Evolutionary conservation across 1,140 invertebrate genomes (phyloP).

Genomic region (Idris sp.): DNA sequence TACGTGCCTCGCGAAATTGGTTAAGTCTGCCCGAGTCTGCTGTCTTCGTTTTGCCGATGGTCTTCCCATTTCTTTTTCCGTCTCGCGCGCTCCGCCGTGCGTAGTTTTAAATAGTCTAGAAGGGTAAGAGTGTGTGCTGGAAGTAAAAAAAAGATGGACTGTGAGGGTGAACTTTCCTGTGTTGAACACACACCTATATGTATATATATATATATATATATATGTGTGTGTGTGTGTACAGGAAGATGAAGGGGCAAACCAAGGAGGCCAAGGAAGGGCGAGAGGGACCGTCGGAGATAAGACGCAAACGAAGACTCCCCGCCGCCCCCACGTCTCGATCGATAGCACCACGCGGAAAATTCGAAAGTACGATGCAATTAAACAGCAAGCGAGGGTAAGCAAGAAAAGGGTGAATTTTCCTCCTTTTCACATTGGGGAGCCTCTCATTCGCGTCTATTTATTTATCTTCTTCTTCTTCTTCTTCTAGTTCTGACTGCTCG

Average conservation of each 20-base stretch:
- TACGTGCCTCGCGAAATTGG: slow-evolving; percentile 68
- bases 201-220: slow-evolving; percentile 6
- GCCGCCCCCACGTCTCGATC: slow-evolving; percentile 75
- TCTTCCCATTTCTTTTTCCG: slow-evolving; percentile 44
- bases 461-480: slow-evolving; percentile 53
- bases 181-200: too few relatives aligned
- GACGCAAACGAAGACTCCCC: slow-evolving; percentile 77
- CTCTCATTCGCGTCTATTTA: slow-evolving; percentile 60
- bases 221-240: slow-evolving; percentile 22
- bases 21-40: slow-evolving; percentile 70
- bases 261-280: slow-evolving; percentile 53
- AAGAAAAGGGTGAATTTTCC: slow-evolving; percentile 79
- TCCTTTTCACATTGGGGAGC: slow-evolving; percentile 42
- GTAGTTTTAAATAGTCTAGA: slow-evolving; percentile 78
- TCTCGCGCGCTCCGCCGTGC: too few relatives aligned
- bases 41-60: slow-evolving; percentile 23
- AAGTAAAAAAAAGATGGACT: slow-evolving; percentile 51
- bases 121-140: slow-evolving; percentile 70
- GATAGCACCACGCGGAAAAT: slow-evolving; percentile 79
- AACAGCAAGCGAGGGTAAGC: slow-evolving; percentile 79
- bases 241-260: slow-evolving; percentile 64
- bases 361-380: slow-evolving; percentile 80
- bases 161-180: slow-evolving; percentile 41
- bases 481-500: slow-evolving; percentile 26
- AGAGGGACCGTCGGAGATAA: slow-evolving; percentile 75